Base-by-base conservation (phyloP, 2,113 vertebrate species). In the Galeopterus variegatus region DNA sequence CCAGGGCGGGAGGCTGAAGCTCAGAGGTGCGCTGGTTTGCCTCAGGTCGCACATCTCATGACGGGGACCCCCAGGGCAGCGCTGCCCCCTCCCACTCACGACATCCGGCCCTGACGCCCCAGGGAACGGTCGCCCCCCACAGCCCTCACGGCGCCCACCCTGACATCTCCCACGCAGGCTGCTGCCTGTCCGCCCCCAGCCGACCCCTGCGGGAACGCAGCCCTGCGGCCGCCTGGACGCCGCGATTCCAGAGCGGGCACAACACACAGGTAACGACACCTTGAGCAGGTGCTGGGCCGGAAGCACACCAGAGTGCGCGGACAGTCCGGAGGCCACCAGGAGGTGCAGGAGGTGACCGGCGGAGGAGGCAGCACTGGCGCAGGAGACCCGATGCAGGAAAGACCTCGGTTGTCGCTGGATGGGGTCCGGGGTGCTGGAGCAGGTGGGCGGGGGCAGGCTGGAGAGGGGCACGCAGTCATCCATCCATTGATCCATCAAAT, bases 251-350 rank as follows among this genome's bases (percentile, higher is more conserved):
- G 54, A 50, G 84, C 36, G 1, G 70, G 88, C 76, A 36, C 94
- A 58, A 33, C 86, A 75, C 95, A 21, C 14, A 72, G 77, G 70
- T 90, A 90, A 95, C 88, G 75, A 94, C 92, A 88, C 52, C 85
- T 54, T 45, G 33, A 64, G 45, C 80, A 4, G 13, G 56, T 2
- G 64, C 45, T 12, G 28, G 24, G 75, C 33, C 11, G 19, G 62
- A 82, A 94, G n/a, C 62, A 50, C 13, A 60, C 60, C 10, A 28
- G 72, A 48, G 26, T 6, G 28, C 31, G 72, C 18, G 58, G 60
- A 56, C 28, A 48, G n/a, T 64, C 31, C 3, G 6, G 24, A 50
- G 62, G 92, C 28, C 65, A 62, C 65, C 58, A 8, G 75, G 24
- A n/a, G 69, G 92, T 3, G 54, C 54, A 0, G 10, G 23, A 21